phyloP scores from a whole-genome alignment of 1,140 invertebrate genomes.

The Bombus sibiricus region DNA sequence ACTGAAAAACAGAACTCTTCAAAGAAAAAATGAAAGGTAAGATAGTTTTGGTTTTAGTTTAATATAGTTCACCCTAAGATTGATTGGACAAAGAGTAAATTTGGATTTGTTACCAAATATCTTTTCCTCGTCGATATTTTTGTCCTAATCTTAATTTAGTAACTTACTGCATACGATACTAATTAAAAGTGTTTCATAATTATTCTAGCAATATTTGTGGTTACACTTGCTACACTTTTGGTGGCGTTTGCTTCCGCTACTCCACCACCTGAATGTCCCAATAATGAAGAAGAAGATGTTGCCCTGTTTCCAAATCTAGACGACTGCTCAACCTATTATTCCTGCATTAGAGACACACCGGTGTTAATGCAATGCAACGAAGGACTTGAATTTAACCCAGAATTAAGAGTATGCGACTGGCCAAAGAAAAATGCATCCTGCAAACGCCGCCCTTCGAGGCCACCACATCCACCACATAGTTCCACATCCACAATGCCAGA shows the following conservation, averaged over 20 bases:
- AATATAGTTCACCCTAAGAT: not conserved
- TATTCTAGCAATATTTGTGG: not conserved
- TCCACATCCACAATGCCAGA: too few relatives aligned
- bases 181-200: not conserved
- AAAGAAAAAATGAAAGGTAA: not conserved
- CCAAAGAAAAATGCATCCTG: not conserved
- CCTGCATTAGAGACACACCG: not conserved
- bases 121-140: not conserved
- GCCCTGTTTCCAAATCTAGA: not conserved
- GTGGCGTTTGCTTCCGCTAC: not conserved
- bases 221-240: not conserved
- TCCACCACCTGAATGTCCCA: not conserved
- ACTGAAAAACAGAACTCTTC: not conserved
- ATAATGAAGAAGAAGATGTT: fast-evolving
- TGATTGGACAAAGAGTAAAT: not conserved
- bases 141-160: not conserved
- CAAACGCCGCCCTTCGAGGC: too few relatives aligned
- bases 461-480: not conserved
- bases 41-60: not conserved
- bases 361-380: not conserved
- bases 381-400: not conserved
- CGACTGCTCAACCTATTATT: not conserved
- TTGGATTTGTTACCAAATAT: not conserved
- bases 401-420: not conserved
- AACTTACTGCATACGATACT: not conserved